Evolutionary conservation across 2,888 invertebrate species (phyloP).

Genomic region (Archips crataeganus): DNA sequence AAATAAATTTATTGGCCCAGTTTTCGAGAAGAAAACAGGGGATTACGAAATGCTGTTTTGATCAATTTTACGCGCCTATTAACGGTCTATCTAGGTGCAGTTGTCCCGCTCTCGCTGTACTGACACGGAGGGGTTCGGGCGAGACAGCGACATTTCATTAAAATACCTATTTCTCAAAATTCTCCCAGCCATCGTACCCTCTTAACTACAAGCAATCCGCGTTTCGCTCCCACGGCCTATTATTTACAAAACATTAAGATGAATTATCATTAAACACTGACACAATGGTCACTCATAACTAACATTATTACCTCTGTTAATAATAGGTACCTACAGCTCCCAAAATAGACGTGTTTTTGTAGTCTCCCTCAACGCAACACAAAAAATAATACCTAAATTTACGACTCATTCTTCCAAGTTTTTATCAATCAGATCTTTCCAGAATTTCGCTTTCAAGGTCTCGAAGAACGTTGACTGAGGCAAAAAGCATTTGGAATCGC

Average conservation of each 20-base stretch:
- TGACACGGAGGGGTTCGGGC: no score
- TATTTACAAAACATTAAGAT: conserved; percentile 7
- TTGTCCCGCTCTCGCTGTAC: no score
- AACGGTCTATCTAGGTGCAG: no score
- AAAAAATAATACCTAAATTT: conserved; percentile 25
- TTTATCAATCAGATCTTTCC: conserved; percentile 18
- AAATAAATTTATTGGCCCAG: no score
- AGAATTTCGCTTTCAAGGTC: conserved; percentile 28
- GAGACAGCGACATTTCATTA: no score
- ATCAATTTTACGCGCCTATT: no score
- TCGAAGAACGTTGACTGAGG: conserved; percentile 19
- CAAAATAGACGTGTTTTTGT: conserved; percentile 32
- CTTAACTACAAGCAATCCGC: not conserved
- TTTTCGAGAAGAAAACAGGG: no score
- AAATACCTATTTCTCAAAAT: no score
- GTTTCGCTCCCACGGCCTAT: conserved; percentile 8
- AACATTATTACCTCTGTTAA: conserved; percentile 21
- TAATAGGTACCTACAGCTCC: conserved; percentile 13
- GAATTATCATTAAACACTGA: conserved; percentile 5
- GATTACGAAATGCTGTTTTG: no score
- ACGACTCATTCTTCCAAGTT: conserved; percentile 12
- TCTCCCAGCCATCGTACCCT: no score
- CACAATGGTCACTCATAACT: conserved; percentile 19
- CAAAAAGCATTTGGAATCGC: conserved; percentile 24
- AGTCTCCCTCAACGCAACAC: not conserved